Conservation (phyloP, 2,797 vertebrate genomes). For the Phoxinus dragarum region DNA sequence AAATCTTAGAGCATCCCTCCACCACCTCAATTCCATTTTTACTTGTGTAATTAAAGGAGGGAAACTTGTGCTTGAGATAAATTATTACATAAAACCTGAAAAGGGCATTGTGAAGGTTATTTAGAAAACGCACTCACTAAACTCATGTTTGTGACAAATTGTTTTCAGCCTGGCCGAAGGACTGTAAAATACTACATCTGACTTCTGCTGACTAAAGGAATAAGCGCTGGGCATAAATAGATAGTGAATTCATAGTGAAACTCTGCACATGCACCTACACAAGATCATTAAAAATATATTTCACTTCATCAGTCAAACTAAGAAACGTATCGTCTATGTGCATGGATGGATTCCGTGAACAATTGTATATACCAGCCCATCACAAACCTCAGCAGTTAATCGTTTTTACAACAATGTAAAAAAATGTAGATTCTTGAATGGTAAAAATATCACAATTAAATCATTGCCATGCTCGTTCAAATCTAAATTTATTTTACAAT, state of each 20-base stretch:
- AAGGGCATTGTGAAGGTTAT: background rate
- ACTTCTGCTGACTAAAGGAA: background rate
- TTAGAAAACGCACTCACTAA: conserved; percentile 9
- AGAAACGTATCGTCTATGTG: background rate
- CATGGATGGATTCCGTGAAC: background rate
- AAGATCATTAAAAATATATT: background rate
- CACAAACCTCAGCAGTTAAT: background rate
- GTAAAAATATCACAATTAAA: background rate
- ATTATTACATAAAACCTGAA: background rate
- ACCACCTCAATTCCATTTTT: background rate
- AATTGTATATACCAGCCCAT: background rate
- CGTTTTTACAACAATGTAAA: background rate
- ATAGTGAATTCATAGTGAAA: background rate
- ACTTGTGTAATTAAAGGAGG: background rate
- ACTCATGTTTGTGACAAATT: background rate
- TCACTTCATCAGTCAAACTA: background rate
- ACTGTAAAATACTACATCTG: background rate
- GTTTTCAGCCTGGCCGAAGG: background rate
- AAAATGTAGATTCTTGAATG: background rate
- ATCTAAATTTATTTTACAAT: background rate
- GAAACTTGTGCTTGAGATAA: background rate
- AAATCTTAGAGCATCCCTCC: background rate
- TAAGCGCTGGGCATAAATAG: background rate
- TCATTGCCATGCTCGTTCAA: background rate
- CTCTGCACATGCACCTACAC: background rate